These are phyloP conservation scores for Palythoa caribaeorum DNA, from an alignment of 92 coral and sea anemone species.

Conservation along the genomic window DNA sequence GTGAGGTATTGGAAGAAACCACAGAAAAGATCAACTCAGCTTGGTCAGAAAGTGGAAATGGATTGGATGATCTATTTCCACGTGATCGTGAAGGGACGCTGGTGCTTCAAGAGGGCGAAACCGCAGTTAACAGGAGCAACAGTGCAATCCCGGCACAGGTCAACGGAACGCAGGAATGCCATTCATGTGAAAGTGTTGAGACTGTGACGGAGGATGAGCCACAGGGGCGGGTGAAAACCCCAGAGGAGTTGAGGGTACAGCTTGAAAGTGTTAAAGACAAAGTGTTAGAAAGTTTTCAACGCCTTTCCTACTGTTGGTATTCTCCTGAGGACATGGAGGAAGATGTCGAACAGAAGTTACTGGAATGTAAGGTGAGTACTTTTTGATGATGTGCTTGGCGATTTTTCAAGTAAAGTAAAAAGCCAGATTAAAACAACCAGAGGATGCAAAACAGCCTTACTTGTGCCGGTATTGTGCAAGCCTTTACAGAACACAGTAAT, in stretches of 20 bases:
- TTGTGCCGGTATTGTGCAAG: neutral
- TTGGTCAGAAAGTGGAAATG: slow-evolving; percentile 18
- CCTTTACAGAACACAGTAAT: too few species aligned
- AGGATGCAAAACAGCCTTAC: too few species aligned
- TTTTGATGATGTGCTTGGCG: neutral
- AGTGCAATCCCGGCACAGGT: neutral
- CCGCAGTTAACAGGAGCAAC: neutral
- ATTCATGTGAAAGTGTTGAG: slow-evolving; percentile 80
- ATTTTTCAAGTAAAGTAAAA: neutral
- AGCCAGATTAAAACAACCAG: neutral
- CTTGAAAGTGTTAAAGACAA: slow-evolving; percentile 87
- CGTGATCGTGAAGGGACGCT: slow-evolving; percentile 44
- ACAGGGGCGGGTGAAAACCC: slow-evolving; percentile 68
- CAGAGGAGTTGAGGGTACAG: slow-evolving; percentile 77
- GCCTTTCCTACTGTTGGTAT: slow-evolving; percentile 80
- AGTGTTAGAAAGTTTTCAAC: slow-evolving; percentile 74
- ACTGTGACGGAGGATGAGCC: slow-evolving; percentile 86
- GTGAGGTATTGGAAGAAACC: slow-evolving; percentile 4
- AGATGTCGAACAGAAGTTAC: slow-evolving; percentile 84
- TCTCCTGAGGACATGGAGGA: slow-evolving; percentile 86
- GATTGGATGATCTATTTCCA: slow-evolving; percentile 21
- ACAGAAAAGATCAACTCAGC: slow-evolving; percentile 11
- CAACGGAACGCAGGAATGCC: neutral
- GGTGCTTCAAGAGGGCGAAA: slow-evolving; percentile 16
- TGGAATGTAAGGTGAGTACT: slow-evolving; percentile 79